Evolutionary conservation across 2,113 vertebrate genomes (phyloP).

Genomic region (Clarias batrachus): DNA sequence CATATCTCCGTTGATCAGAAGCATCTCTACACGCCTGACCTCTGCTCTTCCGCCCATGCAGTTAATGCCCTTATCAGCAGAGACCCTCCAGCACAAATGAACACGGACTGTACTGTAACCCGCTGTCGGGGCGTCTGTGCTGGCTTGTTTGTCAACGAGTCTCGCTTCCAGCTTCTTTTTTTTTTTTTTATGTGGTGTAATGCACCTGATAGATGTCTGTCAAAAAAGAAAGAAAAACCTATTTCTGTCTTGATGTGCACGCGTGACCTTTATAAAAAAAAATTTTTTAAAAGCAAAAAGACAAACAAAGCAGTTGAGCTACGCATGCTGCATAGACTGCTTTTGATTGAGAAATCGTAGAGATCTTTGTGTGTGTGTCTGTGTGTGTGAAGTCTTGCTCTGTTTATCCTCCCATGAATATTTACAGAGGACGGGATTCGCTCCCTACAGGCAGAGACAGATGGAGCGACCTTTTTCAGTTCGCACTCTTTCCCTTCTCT

Average conservation of each 20-base stretch:
- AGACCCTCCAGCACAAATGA: constrained; percentile 13
- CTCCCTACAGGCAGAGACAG: constrained; percentile 39
- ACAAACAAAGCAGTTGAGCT: not conserved
- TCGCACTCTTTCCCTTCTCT: constrained; percentile 19
- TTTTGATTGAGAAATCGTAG: constrained; percentile 13
- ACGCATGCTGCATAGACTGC: not conserved
- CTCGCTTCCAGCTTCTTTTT: not conserved
- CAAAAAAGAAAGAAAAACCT: not conserved
- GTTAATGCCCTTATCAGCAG: constrained; percentile 31
- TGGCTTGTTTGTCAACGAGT: constrained; percentile 5
- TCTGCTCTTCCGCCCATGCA: constrained; percentile 31
- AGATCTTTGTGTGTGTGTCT: not conserved
- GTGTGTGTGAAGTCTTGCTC: not conserved
- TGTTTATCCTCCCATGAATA: constrained; percentile 39
- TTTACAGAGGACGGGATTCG: constrained; percentile 26
- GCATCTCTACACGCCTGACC: constrained; percentile 1
- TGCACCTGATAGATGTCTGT: not conserved
- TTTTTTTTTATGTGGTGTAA: not conserved
- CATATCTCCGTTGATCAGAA: not conserved
- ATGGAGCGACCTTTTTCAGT: constrained; percentile 43
- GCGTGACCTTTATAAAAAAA: not conserved
- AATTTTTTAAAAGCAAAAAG: not conserved
- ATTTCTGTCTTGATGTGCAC: not conserved
- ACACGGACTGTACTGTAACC: not conserved
- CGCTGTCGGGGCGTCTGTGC: too few species aligned